These are phyloP conservation scores for Ciconia stormi DNA, from an alignment of 2,113 vertebrate genomes.

Conservation along the genomic window DNA sequence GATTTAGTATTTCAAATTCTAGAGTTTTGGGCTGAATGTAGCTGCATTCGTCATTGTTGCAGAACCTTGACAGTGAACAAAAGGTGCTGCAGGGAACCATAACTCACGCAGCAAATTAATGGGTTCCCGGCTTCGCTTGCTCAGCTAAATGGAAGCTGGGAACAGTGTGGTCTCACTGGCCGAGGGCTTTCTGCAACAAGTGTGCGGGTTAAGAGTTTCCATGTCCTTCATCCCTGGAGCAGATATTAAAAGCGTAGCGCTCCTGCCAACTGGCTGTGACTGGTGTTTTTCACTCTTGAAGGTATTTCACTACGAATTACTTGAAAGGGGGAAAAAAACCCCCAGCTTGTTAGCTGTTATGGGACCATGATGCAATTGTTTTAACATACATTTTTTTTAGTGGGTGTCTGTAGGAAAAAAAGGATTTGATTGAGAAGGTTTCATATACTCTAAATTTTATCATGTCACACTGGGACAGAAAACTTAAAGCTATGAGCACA, in stretches of 20 bases:
- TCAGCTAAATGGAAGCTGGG: slow-evolving; percentile 14
- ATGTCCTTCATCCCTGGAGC: background rate
- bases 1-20: slow-evolving; percentile 28
- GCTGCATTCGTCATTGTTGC: slow-evolving; percentile 61
- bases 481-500: background rate
- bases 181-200: background rate
- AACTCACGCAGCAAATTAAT: slow-evolving; percentile 60
- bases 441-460: background rate
- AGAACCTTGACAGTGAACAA: slow-evolving; percentile 60
- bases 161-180: background rate
- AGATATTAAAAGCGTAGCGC: background rate
- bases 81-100: slow-evolving; percentile 60
- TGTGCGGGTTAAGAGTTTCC: background rate
- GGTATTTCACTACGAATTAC: background rate
- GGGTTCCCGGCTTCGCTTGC: slow-evolving; percentile 22
- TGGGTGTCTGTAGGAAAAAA: background rate
- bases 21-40: slow-evolving; percentile 37
- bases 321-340: background rate
- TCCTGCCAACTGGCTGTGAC: background rate
- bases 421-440: background rate
- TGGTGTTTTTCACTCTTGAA: background rate
- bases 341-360: background rate
- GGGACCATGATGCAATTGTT: background rate
- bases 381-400: background rate
- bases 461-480: background rate